These are phyloP conservation scores for Liparis tanakae DNA, from an alignment of 2,797 vertebrate species.

Conservation along the genomic window DNA sequence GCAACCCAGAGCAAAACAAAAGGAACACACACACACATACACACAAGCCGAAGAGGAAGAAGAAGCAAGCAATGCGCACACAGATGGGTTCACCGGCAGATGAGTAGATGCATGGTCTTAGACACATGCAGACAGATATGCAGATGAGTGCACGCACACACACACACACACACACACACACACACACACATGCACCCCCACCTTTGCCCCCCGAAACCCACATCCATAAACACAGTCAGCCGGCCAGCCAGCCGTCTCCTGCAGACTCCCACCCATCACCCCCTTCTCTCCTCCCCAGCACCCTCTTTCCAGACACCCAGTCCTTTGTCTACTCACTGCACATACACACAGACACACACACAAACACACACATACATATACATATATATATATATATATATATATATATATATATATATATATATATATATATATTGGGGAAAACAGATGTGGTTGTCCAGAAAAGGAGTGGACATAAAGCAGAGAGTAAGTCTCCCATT, in stretches of 20 bases:
- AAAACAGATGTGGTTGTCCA: slow-evolving; percentile 64
- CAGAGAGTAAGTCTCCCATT: slow-evolving; percentile 16
- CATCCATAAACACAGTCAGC: slow-evolving; percentile 63
- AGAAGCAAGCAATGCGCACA: slow-evolving; percentile 30
- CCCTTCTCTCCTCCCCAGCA: slow-evolving; percentile 55
- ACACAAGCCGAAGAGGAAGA: slow-evolving; percentile 40
- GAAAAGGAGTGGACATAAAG: slow-evolving; percentile 55
- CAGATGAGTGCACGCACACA: slow-evolving; percentile 46
- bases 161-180: slow-evolving; percentile 17
- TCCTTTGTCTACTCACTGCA: slow-evolving; percentile 77
- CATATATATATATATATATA: background rate
- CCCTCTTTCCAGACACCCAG: slow-evolving; percentile 75
- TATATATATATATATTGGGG: slow-evolving; percentile 55
- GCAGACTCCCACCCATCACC: slow-evolving; percentile 61
- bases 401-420: background rate
- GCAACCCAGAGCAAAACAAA: slow-evolving; percentile 86
- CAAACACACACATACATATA: slow-evolving; percentile 23
- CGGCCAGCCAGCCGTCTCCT: slow-evolving; percentile 54
- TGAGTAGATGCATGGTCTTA: slow-evolving; percentile 52
- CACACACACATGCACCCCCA: slow-evolving; percentile 16
- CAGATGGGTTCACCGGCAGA: slow-evolving; percentile 36
- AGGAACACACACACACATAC: slow-evolving; percentile 75
- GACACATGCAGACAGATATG: slow-evolving; percentile 60
- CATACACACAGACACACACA: slow-evolving; percentile 8
- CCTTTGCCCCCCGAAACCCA: slow-evolving; percentile 56